Conservation (phyloP, 2,113 vertebrate genomes). For the Salminus brasiliensis region DNA sequence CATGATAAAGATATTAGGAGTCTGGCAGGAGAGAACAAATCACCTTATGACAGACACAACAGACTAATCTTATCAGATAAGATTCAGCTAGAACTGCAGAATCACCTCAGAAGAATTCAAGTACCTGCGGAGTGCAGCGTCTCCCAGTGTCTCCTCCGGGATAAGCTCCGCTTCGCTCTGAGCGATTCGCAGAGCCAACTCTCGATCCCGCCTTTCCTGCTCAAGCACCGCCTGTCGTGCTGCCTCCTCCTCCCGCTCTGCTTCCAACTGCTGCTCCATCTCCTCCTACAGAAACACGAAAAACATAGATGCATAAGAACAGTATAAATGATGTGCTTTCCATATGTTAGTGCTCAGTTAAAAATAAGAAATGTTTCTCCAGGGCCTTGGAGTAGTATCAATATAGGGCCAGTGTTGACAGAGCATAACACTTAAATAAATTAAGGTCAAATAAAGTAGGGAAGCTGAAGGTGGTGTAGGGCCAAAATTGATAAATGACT, state of each 20-base stretch:
- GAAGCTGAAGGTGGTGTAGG: too few relatives aligned
- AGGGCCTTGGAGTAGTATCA: too few relatives aligned
- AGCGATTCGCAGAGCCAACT: conserved; percentile 93
- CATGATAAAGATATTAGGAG: background rate
- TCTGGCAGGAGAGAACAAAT: background rate
- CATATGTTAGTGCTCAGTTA: too few relatives aligned
- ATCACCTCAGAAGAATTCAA: background rate
- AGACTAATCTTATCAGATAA: background rate
- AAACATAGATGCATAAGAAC: too few relatives aligned
- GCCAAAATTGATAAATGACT: too few relatives aligned
- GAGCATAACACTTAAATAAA: too few relatives aligned
- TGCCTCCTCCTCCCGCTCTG: conserved; percentile 84
- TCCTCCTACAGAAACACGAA: conserved; percentile 80
- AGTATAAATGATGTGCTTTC: too few relatives aligned
- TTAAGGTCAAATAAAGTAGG: too few relatives aligned
- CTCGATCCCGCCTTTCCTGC: conserved; percentile 91
- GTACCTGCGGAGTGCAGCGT: conserved; percentile 87
- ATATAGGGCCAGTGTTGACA: too few relatives aligned
- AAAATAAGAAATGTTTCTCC: too few relatives aligned
- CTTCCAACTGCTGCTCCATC: conserved; percentile 87
- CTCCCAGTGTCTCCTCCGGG: conserved; percentile 82
- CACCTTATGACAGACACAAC: background rate
- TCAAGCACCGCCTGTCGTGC: conserved; percentile 86
- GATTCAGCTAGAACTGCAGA: background rate
- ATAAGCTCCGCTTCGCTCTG: conserved; percentile 93